Conservation (phyloP, 2,888 invertebrate genomes). For the Nomada ferruginata region DNA sequence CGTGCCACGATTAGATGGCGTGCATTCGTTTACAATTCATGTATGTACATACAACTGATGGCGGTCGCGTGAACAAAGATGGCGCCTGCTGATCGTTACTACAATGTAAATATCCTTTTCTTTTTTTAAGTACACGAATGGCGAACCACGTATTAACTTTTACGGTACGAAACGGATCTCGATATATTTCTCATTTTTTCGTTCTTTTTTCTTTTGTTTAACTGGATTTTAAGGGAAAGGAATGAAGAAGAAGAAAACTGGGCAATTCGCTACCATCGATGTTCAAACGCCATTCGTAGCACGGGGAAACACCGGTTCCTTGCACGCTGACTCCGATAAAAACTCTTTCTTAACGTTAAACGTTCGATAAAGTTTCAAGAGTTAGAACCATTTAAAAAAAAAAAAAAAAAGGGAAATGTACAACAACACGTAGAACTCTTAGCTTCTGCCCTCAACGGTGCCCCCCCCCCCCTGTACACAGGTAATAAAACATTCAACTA, state of each 20-base stretch:
- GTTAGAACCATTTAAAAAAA: slow-evolving; percentile 62
- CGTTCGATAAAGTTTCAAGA: slow-evolving; percentile 64
- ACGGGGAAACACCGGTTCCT: slow-evolving; percentile 43
- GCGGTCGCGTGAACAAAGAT: slow-evolving; percentile 49
- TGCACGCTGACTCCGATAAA: slow-evolving; percentile 59
- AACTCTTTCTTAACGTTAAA: slow-evolving; percentile 63
- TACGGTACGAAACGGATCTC: slow-evolving; percentile 6
- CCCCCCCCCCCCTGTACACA: neutral
- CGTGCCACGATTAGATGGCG: slow-evolving; percentile 55
- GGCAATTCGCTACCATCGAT: slow-evolving; percentile 45
- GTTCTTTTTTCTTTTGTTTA: neutral
- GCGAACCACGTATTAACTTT: neutral
- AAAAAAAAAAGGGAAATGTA: slow-evolving; percentile 70
- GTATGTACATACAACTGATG: slow-evolving; percentile 58
- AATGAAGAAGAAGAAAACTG: neutral
- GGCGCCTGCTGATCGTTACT: slow-evolving; percentile 4
- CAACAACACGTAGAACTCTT: slow-evolving; percentile 75
- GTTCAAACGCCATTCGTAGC: slow-evolving; percentile 48
- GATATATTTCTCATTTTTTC: neutral
- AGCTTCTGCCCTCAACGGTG: slow-evolving; percentile 31
- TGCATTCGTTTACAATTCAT: slow-evolving; percentile 55
- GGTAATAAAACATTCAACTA: slow-evolving; percentile 16
- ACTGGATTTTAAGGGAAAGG: neutral
- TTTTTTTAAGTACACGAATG: slow-evolving; percentile 35
- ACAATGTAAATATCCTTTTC: neutral